phyloP scores from a whole-genome alignment of 2,888 invertebrate species.

The Tryphoninae sp. region DNA sequence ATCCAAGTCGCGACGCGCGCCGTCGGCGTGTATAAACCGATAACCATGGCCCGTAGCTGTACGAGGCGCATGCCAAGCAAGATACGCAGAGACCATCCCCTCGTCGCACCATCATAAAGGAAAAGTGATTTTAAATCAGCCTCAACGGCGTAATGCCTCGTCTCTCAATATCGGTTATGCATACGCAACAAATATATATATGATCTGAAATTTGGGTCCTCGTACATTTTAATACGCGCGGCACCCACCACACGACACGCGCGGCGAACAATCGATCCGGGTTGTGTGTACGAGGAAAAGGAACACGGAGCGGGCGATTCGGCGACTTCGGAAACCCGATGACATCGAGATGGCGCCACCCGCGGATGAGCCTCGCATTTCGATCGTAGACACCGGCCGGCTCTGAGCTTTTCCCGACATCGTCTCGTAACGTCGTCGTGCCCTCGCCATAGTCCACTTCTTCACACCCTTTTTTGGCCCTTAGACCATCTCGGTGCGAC shows the following conservation, averaged over 20 bases:
- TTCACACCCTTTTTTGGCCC: background rate
- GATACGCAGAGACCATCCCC: no score
- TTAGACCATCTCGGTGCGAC: background rate
- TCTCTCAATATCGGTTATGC: no score
- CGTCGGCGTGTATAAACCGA: conserved; percentile 3
- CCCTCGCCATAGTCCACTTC: background rate
- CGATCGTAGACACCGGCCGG: conserved; percentile 81
- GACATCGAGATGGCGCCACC: conserved; percentile 77
- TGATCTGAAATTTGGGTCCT: no score
- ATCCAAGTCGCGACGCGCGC: conserved; percentile 74
- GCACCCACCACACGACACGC: no score
- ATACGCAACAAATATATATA: no score
- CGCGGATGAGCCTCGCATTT: conserved; percentile 79
- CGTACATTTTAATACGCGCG: no score
- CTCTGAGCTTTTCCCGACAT: conserved; percentile 70
- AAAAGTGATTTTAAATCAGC: no score
- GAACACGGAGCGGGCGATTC: conserved; percentile 28
- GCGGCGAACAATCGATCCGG: no score
- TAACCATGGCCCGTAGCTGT: no score
- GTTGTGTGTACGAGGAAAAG: background rate
- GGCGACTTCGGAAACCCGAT: conserved; percentile 35
- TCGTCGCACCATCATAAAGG: no score
- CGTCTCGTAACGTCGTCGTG: background rate
- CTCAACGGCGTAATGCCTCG: no score
- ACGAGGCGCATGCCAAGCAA: no score